Conservation (phyloP, 2,797 vertebrate species). For the Spea hammondii region DNA sequence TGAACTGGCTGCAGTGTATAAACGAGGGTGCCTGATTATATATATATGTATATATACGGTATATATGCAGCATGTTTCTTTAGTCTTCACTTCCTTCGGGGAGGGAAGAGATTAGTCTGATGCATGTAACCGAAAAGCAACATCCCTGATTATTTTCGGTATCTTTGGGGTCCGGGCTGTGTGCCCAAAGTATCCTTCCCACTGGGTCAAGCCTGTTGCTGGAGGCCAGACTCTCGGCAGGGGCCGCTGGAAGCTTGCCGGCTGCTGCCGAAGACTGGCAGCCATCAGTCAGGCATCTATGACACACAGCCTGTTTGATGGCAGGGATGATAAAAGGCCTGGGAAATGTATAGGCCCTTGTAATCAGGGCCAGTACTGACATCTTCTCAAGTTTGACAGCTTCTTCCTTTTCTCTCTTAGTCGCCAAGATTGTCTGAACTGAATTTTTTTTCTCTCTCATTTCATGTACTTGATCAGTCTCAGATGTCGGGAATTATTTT, state of each 20-base stretch:
- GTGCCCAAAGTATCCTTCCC: constrained; percentile 70
- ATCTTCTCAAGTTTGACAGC: constrained; percentile 95
- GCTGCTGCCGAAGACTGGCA: constrained; percentile 73
- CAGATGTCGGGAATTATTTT: constrained; percentile 87
- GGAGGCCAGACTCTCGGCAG: constrained; percentile 66
- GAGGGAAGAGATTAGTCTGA: neutral
- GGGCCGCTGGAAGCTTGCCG: constrained; percentile 56
- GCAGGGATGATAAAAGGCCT: constrained; percentile 85
- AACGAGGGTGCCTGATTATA: too few relatives aligned
- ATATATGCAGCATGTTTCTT: too few relatives aligned
- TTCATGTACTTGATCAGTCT: constrained; percentile 89
- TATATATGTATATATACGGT: too few relatives aligned
- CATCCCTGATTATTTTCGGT: constrained; percentile 65
- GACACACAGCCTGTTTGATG: constrained; percentile 75
- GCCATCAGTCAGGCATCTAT: constrained; percentile 78
- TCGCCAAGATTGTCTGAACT: constrained; percentile 75
- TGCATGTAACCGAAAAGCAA: constrained; percentile 59
- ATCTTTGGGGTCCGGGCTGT: constrained; percentile 72
- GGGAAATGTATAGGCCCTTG: constrained; percentile 82
- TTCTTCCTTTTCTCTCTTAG: constrained; percentile 87
- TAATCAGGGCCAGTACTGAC: constrained; percentile 95
- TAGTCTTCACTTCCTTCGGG: too few relatives aligned
- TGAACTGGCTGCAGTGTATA: too few relatives aligned
- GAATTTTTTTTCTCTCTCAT: constrained; percentile 66
- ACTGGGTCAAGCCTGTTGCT: constrained; percentile 75